Evolutionary conservation across 2,113 vertebrate species (phyloP).

Genomic region (Hippocampus zosterae): DNA sequence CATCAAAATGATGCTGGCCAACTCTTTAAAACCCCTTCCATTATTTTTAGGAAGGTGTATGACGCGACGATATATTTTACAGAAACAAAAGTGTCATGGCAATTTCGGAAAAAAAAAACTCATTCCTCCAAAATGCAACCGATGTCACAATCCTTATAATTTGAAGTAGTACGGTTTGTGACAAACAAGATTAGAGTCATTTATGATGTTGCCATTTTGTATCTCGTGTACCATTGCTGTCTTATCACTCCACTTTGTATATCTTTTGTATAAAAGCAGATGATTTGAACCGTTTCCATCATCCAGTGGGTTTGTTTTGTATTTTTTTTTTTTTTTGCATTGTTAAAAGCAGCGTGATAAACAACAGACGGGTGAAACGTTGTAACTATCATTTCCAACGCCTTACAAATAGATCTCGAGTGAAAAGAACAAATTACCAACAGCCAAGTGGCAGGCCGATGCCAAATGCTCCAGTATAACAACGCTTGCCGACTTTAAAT

Average conservation of each 20-base stretch:
- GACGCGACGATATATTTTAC: neutral
- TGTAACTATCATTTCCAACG: neutral
- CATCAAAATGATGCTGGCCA: too few species aligned
- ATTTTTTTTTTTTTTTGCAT: neutral
- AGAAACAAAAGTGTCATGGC: neutral
- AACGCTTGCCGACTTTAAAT: neutral
- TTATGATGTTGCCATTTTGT: neutral
- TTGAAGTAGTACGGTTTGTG: neutral
- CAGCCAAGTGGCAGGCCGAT: neutral
- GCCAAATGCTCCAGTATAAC: conserved; percentile 1
- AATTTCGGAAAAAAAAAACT: too few species aligned
- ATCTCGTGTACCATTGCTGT: neutral
- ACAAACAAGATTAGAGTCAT: neutral
- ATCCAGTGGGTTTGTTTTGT: neutral
- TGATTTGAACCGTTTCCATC: conserved; percentile 11
- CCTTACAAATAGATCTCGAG: neutral
- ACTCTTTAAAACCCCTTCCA: too few species aligned
- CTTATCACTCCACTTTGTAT: conserved; percentile 25
- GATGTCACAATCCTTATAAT: neutral
- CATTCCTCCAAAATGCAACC: neutral
- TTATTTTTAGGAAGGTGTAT: too few species aligned
- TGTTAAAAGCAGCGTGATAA: neutral
- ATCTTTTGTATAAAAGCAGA: conserved; percentile 38
- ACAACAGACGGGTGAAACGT: neutral
- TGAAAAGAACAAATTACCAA: neutral